Conservation (phyloP, 1,140 invertebrate genomes). For the Drosophila chauvacae region DNA sequence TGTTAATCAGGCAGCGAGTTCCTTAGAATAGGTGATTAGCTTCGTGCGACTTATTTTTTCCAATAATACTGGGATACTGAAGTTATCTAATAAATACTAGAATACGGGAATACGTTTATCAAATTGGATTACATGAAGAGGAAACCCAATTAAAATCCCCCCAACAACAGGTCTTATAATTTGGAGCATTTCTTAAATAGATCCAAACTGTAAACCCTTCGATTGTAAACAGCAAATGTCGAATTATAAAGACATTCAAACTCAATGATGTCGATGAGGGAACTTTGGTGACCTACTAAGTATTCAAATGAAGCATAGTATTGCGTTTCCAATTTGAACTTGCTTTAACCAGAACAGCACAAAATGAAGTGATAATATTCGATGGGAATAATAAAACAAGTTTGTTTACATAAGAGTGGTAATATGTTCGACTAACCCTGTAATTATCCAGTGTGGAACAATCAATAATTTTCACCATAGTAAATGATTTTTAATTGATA, state of each 20-base stretch:
- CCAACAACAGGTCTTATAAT: background rate
- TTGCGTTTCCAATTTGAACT: background rate
- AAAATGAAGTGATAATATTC: background rate
- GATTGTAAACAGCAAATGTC: too few relatives aligned
- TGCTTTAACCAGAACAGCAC: slow-evolving; percentile 1
- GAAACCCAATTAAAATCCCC: background rate
- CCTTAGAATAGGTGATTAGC: slow-evolving; percentile 26
- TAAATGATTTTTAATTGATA: slow-evolving; percentile 13
- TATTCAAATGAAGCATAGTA: slow-evolving; percentile 16
- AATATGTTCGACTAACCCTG: slow-evolving; percentile 6
- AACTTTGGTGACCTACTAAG: slow-evolving; percentile 1
- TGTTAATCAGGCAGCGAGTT: slow-evolving; percentile 22
- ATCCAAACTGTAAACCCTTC: background rate
- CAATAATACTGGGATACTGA: background rate
- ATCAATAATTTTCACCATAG: slow-evolving; percentile 10
- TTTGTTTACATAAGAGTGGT: slow-evolving; percentile 9
- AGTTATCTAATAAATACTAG: slow-evolving; percentile 1
- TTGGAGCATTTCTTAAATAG: background rate
- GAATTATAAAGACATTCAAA: background rate
- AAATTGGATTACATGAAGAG: slow-evolving; percentile 1
- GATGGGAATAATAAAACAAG: background rate
- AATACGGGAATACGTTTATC: slow-evolving; percentile 7
- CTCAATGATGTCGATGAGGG: background rate
- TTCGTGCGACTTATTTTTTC: slow-evolving; percentile 22
- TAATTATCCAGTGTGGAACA: slow-evolving; percentile 14